A percentile compares a stretch with the other conserved stretches of the same genome.
Conservation (phyloP, 2,113 vertebrate genomes). For the Thamnaconus septentrionalis region DNA sequence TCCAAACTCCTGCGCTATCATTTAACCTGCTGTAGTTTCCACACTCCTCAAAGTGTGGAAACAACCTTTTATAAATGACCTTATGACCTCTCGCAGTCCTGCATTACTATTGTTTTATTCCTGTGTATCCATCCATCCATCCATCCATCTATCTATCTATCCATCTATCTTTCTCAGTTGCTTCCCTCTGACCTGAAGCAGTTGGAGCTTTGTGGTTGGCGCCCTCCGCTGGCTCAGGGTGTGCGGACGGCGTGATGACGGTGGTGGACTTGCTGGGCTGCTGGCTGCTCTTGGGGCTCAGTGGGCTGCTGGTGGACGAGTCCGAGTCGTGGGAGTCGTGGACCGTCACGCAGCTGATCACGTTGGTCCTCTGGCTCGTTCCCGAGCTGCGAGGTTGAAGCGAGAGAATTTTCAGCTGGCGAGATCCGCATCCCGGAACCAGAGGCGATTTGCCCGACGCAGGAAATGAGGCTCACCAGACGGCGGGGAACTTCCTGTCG, state of each 20-base stretch:
- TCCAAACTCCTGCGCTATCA: no score
- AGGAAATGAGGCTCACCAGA: slow-evolving; percentile 63
- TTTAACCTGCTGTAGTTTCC: no score
- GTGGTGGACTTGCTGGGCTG: slow-evolving; percentile 83
- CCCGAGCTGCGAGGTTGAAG: slow-evolving; percentile 72
- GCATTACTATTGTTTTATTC: no score
- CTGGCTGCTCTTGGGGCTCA: slow-evolving; percentile 77
- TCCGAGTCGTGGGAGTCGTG: slow-evolving; percentile 97
- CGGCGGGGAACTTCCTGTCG: slow-evolving; percentile 87
- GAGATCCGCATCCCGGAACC: neutral
- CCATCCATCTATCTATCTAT: no score
- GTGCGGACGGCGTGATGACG: slow-evolving; percentile 87
- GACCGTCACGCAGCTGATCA: slow-evolving; percentile 97
- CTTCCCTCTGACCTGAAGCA: slow-evolving; percentile 69
- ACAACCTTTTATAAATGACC: no score
- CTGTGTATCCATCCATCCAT: no score
- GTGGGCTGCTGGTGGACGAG: slow-evolving; percentile 91
- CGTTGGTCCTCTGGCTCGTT: slow-evolving; percentile 89
- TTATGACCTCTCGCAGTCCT: no score
- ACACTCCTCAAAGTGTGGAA: no score
- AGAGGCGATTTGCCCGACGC: neutral
- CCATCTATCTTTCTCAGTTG: no score
- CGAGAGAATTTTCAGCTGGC: neutral
- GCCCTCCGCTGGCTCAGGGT: slow-evolving; percentile 85
- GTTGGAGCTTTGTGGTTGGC: slow-evolving; percentile 70